These are phyloP conservation scores for Sarcophilus harrisii DNA, from an alignment of 2,797 vertebrate species.

Conservation along the genomic window DNA sequence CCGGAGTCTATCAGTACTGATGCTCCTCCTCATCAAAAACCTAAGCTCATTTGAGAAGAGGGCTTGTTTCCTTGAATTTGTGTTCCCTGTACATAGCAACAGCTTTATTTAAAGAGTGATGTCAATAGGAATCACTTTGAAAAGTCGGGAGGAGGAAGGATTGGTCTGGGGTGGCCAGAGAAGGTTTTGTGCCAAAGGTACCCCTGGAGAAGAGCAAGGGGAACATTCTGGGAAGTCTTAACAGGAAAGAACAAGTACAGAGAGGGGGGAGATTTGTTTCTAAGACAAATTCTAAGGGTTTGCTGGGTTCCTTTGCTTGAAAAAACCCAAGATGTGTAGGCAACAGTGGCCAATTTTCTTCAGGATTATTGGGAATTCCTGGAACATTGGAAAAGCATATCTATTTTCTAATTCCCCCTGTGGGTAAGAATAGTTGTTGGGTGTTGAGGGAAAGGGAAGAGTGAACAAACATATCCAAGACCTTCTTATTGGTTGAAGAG, in stretches of 20 bases:
- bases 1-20: not conserved
- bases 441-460: not conserved
- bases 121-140: not conserved
- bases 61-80: not conserved
- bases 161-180: not conserved
- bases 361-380: not conserved
- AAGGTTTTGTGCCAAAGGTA: slow-evolving; percentile 2
- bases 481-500: slow-evolving; percentile 17
- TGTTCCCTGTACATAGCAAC: not conserved
- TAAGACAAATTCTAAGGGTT: not conserved
- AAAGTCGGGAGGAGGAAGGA: not conserved
- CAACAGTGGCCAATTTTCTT: not conserved
- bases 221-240: not conserved
- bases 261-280: not conserved
- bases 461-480: not conserved
- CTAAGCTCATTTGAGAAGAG: not conserved
- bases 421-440: not conserved
- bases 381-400: not conserved
- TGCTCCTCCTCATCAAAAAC: not conserved
- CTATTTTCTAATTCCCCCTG: not conserved
- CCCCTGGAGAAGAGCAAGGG: not conserved
- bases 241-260: not conserved
- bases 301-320: not conserved
- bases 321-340: not conserved
- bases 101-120: not conserved